Evolutionary conservation across 2,888 invertebrate species (phyloP).

Genomic region (Amphipyra tragopoginis): DNA sequence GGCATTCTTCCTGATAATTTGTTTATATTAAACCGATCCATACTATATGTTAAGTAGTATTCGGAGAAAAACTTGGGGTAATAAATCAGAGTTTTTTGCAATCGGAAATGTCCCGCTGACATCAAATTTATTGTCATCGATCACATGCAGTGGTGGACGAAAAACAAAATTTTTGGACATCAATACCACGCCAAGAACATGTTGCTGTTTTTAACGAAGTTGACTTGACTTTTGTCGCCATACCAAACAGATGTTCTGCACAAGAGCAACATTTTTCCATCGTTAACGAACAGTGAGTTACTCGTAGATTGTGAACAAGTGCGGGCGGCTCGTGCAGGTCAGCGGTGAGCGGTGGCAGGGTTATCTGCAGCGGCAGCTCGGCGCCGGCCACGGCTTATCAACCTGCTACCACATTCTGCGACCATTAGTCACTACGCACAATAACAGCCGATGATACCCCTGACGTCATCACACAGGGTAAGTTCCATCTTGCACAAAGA

Average conservation of each 20-base stretch:
- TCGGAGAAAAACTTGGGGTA: slow-evolving; percentile 33
- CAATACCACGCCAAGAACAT: slow-evolving; percentile 3
- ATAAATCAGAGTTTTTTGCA: slow-evolving; percentile 43
- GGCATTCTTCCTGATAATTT: slow-evolving; percentile 53
- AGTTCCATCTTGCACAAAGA: slow-evolving; percentile 3
- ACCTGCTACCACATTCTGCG: slow-evolving; percentile 72
- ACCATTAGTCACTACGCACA: slow-evolving; percentile 69
- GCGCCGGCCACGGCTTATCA: slow-evolving; percentile 70
- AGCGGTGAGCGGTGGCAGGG: slow-evolving; percentile 54
- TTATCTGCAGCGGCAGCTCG: slow-evolving; percentile 63
- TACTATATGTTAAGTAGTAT: slow-evolving; percentile 28
- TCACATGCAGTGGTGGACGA: slow-evolving; percentile 4
- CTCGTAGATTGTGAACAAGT: slow-evolving; percentile 26
- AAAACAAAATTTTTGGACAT: slow-evolving; percentile 19
- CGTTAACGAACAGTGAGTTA: slow-evolving; percentile 6
- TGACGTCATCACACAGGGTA: slow-evolving; percentile 41
- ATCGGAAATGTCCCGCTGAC: slow-evolving; percentile 37
- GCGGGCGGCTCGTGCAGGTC: slow-evolving; percentile 51
- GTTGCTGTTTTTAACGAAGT: slow-evolving; percentile 9
- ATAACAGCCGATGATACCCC: slow-evolving; percentile 45
- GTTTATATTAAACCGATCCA: slow-evolving; percentile 54
- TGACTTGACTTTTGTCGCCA: slow-evolving; percentile 11
- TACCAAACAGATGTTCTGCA: not conserved
- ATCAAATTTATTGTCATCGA: slow-evolving; percentile 46
- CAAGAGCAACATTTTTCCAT: slow-evolving; percentile 9